Evolutionary conservation across 2,113 vertebrate species (phyloP), one percentile per base, ranked within the genome.

Genomic region (Paratilapia polleni): DNA sequence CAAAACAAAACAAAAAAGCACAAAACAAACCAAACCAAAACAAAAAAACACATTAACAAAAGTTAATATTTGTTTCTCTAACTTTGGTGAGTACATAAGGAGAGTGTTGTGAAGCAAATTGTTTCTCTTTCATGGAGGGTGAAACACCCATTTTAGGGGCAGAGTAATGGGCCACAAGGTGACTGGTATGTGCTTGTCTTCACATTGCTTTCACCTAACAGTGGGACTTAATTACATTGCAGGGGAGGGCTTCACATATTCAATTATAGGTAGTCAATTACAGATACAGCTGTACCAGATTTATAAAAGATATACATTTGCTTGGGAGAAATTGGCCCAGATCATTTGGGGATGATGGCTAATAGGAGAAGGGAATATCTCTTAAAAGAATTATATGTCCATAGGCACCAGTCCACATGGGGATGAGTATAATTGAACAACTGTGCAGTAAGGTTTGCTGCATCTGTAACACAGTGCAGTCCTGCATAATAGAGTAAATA

Each of bases 161-260:
- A 93, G 80, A 93, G 87, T 91, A 93, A 94, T 93, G 84, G 83
- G 87, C 77, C 87, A 82, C 85, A 86, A 92, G 86, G 83, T 92
- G 93, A 94, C 90, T 88, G 78, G 81, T 6, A 24, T 76, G 78
- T 85, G 80, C 90, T 87, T 61, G 80, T 85, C 85, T 82, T 54
- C 41, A 73, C 31, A 52, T 11, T 1, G 26, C 81, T 58, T 76
- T 86, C 56, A 81, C 56, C 81, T 81, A 87, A 62, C 79, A 57
- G 82, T 61, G 4, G 88, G 93, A 87, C 90, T 93, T 94, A 52
- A 94, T 94, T 94, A 94, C 88, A 89, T 88, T 75, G 11, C 87
- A 83, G 80, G 77, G 86, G 87, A 88, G 85, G 87, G 80, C 58
- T 78, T 57, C 56, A 59, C 75, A 85, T 81, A 77, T 80, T 73